Evolutionary conservation across 2,888 invertebrate genomes (phyloP), one percentile per base, ranked within the genome.

Genomic region (Lutraria lutraria): DNA sequence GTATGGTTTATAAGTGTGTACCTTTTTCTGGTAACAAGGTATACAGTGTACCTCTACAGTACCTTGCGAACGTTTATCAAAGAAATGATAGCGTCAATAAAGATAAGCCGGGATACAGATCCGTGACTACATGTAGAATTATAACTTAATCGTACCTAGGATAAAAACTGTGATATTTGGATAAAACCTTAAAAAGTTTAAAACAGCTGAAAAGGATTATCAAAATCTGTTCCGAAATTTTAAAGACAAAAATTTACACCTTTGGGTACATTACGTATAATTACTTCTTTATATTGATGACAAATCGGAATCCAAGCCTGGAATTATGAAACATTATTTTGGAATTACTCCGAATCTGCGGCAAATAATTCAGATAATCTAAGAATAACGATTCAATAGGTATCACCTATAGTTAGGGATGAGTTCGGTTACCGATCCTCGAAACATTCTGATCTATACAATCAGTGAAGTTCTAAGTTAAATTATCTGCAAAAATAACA

Each of bases 1-100:
- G 4, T 25, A 25, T 68, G 25, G 25, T 60, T 60, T 60, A n/a
- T 60, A 21, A 21, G 12, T 2, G 21, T 60, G 60, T 60, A 21
- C n/a, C 21, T 60, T 60, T 3, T 8, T 19, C 19, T 60, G n/a
- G 60, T 60, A 21, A 21, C 21, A 2, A 60, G 60, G 60, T n/a
- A n/a, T 8, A n/a, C n/a, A 21, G 12, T 25, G 25, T 68, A 68
- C 25, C 25, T 68, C 12, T 68, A n/a, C 25, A n/a, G 63, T 68
- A 68, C 63, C 25, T 0, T 12, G 12, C 10, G 63, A n/a, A 68
- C 63, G 13, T 12, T 68, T 68, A 68, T 68, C 63, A 68, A 68
- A 68, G 63, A 0, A 68, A 68, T 25, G 63, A 68, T 68, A 68
- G n/a, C 63, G n/a, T 68, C 63, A 68, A 68, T 68, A 68, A 68